phyloP scores from a whole-genome alignment of 2,113 vertebrate genomes.

The Hepsetus odoe region DNA sequence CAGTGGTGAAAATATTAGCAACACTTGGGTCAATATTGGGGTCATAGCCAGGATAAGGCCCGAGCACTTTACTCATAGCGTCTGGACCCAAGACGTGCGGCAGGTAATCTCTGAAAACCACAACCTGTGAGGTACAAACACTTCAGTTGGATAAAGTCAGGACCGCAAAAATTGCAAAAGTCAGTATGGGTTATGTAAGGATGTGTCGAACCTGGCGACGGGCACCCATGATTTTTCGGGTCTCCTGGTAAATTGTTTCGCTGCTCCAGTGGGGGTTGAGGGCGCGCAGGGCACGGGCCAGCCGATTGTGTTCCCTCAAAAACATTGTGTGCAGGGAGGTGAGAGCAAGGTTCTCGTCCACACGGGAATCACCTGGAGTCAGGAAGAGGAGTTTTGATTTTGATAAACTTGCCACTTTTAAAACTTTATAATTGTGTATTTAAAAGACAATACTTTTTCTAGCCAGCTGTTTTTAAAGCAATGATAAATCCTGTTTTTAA shows the following conservation, averaged over 20 bases:
- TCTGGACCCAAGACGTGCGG: constrained; percentile 73
- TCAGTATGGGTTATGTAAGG: neutral
- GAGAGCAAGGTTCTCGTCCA: constrained; percentile 74
- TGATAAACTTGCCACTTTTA: no score
- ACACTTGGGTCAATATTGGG: constrained; percentile 80
- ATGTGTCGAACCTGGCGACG: constrained; percentile 71
- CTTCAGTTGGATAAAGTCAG: no score
- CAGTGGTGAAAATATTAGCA: constrained; percentile 83
- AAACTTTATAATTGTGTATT: no score
- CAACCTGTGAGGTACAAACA: constrained; percentile 72
- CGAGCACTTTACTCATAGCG: constrained; percentile 62
- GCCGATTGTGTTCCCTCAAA: constrained; percentile 78
- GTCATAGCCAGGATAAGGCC: constrained; percentile 73
- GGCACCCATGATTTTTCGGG: constrained; percentile 78
- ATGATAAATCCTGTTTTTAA: no score
- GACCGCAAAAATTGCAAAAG: no score
- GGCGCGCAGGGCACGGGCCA: constrained; percentile 68
- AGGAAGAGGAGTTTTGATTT: neutral
- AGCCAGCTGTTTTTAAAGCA: no score
- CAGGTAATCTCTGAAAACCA: constrained; percentile 87
- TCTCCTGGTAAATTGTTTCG: constrained; percentile 76
- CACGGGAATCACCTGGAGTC: constrained; percentile 71
- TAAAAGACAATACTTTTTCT: no score
- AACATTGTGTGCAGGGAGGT: constrained; percentile 76
- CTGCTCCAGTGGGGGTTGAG: constrained; percentile 74